These are phyloP conservation scores for Rhadina sibilatrix DNA, from an alignment of 2,113 vertebrate genomes.

Conservation along the genomic window DNA sequence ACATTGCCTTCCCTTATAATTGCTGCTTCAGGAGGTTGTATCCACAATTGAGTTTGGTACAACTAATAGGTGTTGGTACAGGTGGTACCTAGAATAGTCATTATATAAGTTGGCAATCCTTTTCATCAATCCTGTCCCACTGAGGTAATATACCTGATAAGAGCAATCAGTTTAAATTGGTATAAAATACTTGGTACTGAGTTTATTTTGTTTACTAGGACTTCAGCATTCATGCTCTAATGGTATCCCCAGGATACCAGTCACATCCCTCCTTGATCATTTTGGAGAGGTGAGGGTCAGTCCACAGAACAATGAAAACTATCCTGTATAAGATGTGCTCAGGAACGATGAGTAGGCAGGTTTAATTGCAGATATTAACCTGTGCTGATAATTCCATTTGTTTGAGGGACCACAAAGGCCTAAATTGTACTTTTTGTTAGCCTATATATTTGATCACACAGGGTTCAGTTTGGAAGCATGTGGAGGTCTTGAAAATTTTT, in stretches of 20 bases:
- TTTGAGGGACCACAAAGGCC: neutral
- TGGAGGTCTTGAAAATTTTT: neutral
- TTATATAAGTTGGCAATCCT: neutral
- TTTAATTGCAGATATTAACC: neutral
- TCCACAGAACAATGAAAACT: neutral
- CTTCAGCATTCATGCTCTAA: neutral
- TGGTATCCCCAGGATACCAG: neutral
- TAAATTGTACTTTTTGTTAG: neutral
- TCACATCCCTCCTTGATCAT: neutral
- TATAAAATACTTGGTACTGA: neutral
- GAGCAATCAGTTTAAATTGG: neutral
- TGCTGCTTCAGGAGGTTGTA: neutral
- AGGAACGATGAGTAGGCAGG: neutral
- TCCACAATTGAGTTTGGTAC: neutral
- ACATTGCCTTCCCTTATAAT: neutral
- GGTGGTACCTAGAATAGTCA: neutral
- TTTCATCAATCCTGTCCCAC: neutral
- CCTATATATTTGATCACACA: neutral
- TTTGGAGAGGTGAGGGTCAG: neutral
- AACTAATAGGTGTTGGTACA: neutral
- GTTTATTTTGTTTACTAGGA: neutral
- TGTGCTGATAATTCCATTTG: neutral
- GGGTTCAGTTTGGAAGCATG: neutral
- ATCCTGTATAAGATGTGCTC: neutral
- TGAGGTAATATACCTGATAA: neutral